Base-by-base conservation (phyloP, 2,888 invertebrate genomes). In the Sesia bembeciformis region DNA sequence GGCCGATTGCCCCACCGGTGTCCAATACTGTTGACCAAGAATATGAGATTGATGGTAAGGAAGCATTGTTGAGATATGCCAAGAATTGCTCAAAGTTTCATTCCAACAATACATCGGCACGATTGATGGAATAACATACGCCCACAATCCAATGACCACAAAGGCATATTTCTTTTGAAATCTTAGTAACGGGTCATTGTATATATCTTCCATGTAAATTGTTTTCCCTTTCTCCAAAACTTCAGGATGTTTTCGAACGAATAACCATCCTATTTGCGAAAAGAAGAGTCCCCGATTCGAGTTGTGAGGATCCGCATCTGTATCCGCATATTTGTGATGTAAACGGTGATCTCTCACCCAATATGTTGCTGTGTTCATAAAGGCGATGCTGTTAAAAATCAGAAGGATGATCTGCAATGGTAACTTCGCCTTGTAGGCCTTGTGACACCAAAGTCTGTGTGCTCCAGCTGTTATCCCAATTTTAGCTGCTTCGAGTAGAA, bases 401-500 rank as follows among this genome's bases (percentile, higher is more conserved):
- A 91, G 81, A 49, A 91, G 67, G 41, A 91, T 78, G 5, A 83
- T 76, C 54, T 88, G 78, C n/a, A 92, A 65, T 4, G 90, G 84
- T 57, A 81, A 53, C 60, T 86, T 92, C 3, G 91, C 91, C 71
- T 91, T 92, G 65, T 84, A 92, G 4, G 91, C 76, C 62, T 85
- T 81, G 72, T 92, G 92, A 53, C 84, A 84, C 91, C 91, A 92
- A 49, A 84, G 78, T 57, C 92, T 79, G 70, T 92, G 92, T 4
- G 83, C 91, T 38, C 92, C 92, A 3, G 85, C 92, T 3, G 92
- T 92, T 5, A 92, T 86, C 42, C 92, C 89, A 46, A 56, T 40
- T 40, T 53, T 56, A n/a, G 51, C 50, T n/a, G 40, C 49, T 46
- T 59, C 55, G 6, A 60, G 57, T 23, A 62, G 49, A 3, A 62